Evolutionary conservation across 2,888 invertebrate genomes (phyloP).

Genomic region (Patella depressa): DNA sequence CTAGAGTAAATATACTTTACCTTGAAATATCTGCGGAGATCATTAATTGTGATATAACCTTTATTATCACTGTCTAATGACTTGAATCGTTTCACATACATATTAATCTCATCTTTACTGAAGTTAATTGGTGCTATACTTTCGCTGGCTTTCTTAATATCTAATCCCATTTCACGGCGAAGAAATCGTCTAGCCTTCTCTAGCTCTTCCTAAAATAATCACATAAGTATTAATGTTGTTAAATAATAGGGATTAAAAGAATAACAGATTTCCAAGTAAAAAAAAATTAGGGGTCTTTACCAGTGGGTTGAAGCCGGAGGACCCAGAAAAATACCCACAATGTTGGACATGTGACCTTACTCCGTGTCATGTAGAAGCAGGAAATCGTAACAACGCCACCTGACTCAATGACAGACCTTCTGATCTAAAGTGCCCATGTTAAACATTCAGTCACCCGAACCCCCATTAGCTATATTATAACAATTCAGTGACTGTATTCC

Average conservation of each 20-base stretch:
- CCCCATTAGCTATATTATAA: no score
- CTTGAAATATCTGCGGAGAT: conserved; percentile 95
- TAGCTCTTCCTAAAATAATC: conserved; percentile 80
- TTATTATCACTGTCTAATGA: conserved; percentile 95
- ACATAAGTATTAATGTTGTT: no score
- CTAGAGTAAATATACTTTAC: conserved; percentile 73
- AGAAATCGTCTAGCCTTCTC: conserved; percentile 88
- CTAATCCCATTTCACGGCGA: conserved; percentile 95
- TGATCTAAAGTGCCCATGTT: no score
- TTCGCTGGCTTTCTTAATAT: conserved; percentile 88
- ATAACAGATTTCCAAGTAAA: not conserved
- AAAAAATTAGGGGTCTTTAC: not conserved
- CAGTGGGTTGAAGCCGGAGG: no score
- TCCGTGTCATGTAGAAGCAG: no score
- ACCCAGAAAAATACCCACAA: no score
- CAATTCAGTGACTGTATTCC: no score
- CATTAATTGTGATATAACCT: conserved; percentile 98
- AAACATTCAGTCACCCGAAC: no score
- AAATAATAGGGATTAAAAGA: not conserved
- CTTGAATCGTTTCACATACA: conserved; percentile 95
- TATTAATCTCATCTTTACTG: conserved; percentile 92
- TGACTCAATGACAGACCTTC: no score
- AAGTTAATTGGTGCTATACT: conserved; percentile 89
- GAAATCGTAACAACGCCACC: no score
- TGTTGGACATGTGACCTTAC: no score